Base-by-base conservation (phyloP, 1,140 invertebrate species). In the Chymomyza costata region DNA sequence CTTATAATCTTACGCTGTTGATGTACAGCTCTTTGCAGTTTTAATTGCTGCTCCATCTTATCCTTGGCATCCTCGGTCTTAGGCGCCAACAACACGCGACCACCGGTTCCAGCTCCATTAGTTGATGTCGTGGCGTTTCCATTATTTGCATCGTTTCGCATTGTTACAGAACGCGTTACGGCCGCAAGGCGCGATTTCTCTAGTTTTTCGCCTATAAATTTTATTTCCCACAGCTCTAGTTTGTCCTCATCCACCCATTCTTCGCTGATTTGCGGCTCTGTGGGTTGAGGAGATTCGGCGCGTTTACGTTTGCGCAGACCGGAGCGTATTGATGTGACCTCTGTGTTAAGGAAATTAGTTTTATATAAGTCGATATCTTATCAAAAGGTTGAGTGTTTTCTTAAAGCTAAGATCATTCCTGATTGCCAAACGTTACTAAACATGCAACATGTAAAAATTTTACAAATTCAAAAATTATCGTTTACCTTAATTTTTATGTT, bases 171-270 rank as follows among this genome's bases (percentile, higher is more conserved):
- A 43, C 90, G 87, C 57, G 90, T 91, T 32, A 91, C 92, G 1
- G 93, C 92, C 11, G 91, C 88, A 60, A 92, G 91, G 74, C 92
- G 90, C 73, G 92, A 85, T 30, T 87, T 86, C 45, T 89, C 88
- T 48, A 90, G 89, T 87, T 93, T 94, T 84, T 99, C 97, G 21
- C 95, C 95, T 86, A 97, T 99, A 63, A 95, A 93, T 80, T 95
- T 95, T 31, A 99, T 97, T 87, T 99, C 97, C 96, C 97, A 99
- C 0, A 99, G 83, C 84, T 99, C 97, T 14, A 99, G 86, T 76
- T 96, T 95, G 68, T 97, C 95, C 86, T 99, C 97, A 54, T 97
- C 94, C 0, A 97, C 93, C 97, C 97, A 99, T 80, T 95, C 93
- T 86, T 99, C 97, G 3, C 91, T 91, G 5, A 97, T 93, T 87